phyloP scores from a whole-genome alignment of 1,140 invertebrate genomes.

The Scaptomyza graminum region DNA sequence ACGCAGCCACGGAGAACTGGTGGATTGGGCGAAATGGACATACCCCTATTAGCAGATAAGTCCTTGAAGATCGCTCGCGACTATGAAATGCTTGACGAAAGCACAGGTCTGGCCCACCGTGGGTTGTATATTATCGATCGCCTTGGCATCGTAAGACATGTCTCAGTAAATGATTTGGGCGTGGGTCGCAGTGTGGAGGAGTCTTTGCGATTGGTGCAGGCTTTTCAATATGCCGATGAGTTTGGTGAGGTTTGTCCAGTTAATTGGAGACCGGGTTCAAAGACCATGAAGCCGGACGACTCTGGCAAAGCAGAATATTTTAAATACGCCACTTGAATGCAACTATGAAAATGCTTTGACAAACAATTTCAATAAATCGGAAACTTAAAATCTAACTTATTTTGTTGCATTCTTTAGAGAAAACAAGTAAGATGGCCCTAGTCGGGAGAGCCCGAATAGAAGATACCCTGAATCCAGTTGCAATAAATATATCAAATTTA shows the following conservation, averaged over 20 bases:
- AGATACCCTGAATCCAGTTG: no score
- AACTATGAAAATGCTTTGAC: not conserved
- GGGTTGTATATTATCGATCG: conserved; percentile 98
- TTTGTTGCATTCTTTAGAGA: no score
- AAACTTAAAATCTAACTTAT: no score
- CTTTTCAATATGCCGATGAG: conserved; percentile 97
- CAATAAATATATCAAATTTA: no score
- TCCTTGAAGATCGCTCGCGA: conserved; percentile 92
- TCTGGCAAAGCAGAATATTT: conserved; percentile 52
- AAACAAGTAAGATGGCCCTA: no score
- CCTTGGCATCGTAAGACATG: conserved; percentile 95
- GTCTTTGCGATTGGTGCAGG: conserved; percentile 95
- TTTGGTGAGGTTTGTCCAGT: conserved; percentile 99
- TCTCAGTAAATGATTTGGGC: conserved; percentile 98
- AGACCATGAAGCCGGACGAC: conserved; percentile 25
- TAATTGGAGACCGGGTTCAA: conserved; percentile 91
- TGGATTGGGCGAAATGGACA: conserved; percentile 97
- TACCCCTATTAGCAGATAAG: conserved; percentile 97
- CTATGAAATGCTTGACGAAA: conserved; percentile 97
- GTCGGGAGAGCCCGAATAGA: no score
- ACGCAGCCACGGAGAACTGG: conserved; percentile 96
- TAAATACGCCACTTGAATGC: conserved; percentile 35
- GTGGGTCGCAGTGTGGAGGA: conserved; percentile 97
- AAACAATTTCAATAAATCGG: not conserved
- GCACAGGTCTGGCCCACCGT: conserved; percentile 95